Base-by-base conservation (phyloP, 30 jellyfish, hydroid and myxozoan genomes). In the Haliclystus octoradiatus region DNA sequence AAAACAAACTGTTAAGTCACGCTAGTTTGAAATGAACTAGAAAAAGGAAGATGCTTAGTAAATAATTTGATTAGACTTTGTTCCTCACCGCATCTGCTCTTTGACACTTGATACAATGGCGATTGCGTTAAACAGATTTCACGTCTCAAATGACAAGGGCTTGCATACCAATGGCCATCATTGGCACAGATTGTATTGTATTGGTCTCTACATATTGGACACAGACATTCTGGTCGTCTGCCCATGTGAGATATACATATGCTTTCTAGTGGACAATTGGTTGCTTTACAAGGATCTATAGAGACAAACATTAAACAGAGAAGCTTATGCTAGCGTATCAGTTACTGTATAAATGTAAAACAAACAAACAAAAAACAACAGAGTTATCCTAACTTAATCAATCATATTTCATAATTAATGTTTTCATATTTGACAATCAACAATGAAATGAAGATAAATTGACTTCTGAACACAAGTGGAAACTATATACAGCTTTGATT, bases 121-220 rank as follows among this genome's bases (percentile, higher is more conserved):
- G 64, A 0, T 5, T 74, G 84, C 47, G 65, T 32, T 4, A 69
- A 27, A 50, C 97, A 88, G 24, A 75, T 65, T 28, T 68, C 70
- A 33, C 69, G 78, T 2, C 47, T 47, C 73, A 88, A 67, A 73
- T 91, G 80, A 67, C 97, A 88, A 50, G 69, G 84, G 33, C 88
- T 76, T 35, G 97, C 88, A 62, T 79, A 72, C 3, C 95, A 80
- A 27, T 68, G 66, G 19, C 81, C 78, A 68, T 88, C 95, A 72
- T 87, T 87, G 3, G 90, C 97, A 70, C 97, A 88, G 3, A 88
- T 62, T 3, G 80, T 73, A 2, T 80, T 46, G 63, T 88, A 88
- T 5, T 31, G 61, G 72, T 73, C 88, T 27, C 62, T 80, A 68
- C 97, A 88, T 22, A 68, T 26, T 2, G 85, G 82, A 65, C 97